Conservation (phyloP, 2,797 vertebrate genomes). For the Arctocebus calabarensis region DNA sequence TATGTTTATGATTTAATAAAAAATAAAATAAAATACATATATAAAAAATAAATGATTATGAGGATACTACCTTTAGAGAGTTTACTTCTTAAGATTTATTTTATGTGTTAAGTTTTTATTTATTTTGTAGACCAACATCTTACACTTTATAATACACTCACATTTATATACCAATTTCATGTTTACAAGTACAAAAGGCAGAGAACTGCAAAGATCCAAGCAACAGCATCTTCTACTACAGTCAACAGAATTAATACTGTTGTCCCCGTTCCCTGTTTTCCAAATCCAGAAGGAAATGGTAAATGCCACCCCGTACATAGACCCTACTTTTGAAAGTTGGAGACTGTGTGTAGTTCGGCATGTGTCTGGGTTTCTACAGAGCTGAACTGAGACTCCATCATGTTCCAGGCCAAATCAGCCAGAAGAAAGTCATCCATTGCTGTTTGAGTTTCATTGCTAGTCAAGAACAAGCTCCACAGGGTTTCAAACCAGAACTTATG, state of each 20-base stretch:
- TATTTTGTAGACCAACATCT: conserved; percentile 79
- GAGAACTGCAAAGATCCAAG: conserved; percentile 76
- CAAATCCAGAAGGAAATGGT: too few relatives aligned
- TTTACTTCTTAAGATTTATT: not conserved
- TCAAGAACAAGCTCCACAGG: conserved; percentile 95
- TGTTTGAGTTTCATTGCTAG: conserved; percentile 98
- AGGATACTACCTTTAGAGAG: not conserved
- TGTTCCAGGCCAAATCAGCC: conserved; percentile 97
- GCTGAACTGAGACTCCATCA: conserved; percentile 94
- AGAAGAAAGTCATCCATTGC: conserved; percentile 97
- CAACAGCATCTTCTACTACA: conserved; percentile 75
- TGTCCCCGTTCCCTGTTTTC: too few relatives aligned
- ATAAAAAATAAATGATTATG: not conserved
- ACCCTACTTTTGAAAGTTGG: too few relatives aligned
- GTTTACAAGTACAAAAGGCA: conserved; percentile 74
- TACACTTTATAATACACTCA: conserved; percentile 80
- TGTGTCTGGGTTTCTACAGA: too few relatives aligned
- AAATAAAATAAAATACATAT: too few relatives aligned
- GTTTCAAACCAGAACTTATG: conserved; percentile 34
- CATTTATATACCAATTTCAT: conserved; percentile 77
- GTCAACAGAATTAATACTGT: conserved; percentile 68
- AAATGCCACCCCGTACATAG: too few relatives aligned
- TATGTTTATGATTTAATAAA: too few relatives aligned
- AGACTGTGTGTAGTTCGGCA: too few relatives aligned
- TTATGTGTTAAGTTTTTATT: not conserved